Conservation (phyloP, 2,797 vertebrate species). For the Todus mexicanus region DNA sequence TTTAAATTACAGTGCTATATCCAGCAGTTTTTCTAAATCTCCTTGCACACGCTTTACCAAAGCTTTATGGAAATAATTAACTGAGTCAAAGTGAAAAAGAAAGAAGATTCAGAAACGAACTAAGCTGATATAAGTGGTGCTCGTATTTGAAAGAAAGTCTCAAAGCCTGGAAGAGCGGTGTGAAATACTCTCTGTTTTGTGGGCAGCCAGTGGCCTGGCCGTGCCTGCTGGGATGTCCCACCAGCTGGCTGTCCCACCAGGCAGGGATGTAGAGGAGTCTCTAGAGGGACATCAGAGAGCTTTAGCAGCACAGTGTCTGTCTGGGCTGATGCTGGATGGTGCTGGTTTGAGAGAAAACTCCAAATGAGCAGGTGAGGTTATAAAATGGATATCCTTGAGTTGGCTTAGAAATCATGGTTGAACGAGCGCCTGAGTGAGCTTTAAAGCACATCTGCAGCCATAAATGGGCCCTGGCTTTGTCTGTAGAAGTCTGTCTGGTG, state of each 20-base stretch:
- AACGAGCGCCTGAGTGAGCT: neutral
- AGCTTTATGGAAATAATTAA: neutral
- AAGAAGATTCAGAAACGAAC: neutral
- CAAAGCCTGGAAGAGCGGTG: neutral
- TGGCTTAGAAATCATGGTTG: neutral
- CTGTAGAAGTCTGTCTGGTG: neutral
- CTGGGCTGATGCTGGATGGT: neutral
- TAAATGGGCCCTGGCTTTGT: neutral
- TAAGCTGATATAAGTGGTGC: neutral
- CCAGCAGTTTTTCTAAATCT: neutral
- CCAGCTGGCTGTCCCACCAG: neutral
- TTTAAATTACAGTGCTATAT: neutral
- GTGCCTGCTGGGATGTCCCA: neutral
- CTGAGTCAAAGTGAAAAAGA: neutral
- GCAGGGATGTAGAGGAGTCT: neutral
- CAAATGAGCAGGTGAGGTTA: neutral
- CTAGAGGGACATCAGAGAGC: neutral
- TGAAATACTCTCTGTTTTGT: fast-evolving
- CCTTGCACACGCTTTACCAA: neutral
- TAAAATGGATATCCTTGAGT: neutral
- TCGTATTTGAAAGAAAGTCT: neutral
- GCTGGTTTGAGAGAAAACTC: neutral
- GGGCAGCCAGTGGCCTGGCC: neutral
- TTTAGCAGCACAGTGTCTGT: neutral
- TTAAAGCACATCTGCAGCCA: neutral